Evolutionary conservation across 1,140 invertebrate species (phyloP).

Genomic region (Heliconius nattereri): DNA sequence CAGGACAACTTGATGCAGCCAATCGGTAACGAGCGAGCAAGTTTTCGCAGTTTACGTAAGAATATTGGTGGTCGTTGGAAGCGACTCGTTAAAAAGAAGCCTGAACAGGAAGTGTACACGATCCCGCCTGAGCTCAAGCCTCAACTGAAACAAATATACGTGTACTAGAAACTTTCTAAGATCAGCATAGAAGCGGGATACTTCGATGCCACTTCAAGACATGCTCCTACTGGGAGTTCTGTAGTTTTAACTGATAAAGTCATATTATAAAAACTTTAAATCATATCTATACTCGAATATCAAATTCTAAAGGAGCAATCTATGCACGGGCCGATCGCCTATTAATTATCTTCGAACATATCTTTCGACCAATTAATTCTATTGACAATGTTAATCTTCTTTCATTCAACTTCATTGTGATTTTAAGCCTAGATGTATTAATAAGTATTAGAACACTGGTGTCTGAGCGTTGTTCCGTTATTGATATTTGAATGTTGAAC

Average conservation of each 20-base stretch:
- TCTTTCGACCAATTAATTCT: conserved; percentile 77
- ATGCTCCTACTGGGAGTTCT: conserved; percentile 61
- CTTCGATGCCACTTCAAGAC: conserved; percentile 61
- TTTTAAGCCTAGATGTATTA: conserved; percentile 78
- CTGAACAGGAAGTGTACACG: conserved; percentile 89
- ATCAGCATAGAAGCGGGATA: conserved; percentile 67
- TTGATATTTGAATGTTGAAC: conserved; percentile 68
- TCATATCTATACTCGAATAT: conserved; percentile 71
- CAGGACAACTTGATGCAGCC: conserved; percentile 89
- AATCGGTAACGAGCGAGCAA: conserved; percentile 85
- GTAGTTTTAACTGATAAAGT: conserved; percentile 62
- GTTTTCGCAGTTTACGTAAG: conserved; percentile 90
- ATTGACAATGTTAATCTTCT: conserved; percentile 67
- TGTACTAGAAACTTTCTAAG: conserved; percentile 84
- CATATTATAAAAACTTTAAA: conserved; percentile 46
- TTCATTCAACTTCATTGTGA: conserved; percentile 76
- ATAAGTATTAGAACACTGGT: conserved; percentile 79
- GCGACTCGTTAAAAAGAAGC: conserved; percentile 90
- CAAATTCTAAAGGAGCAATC: conserved; percentile 54
- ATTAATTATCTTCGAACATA: conserved; percentile 67
- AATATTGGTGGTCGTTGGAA: conserved; percentile 91
- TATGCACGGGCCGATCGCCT: conserved; percentile 58
- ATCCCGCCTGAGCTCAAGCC: conserved; percentile 92
- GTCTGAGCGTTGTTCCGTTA: conserved; percentile 73
- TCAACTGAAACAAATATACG: conserved; percentile 93